These are phyloP conservation scores for Ectemnius lituratus DNA, from an alignment of 2,888 invertebrate genomes.

Conservation along the genomic window DNA sequence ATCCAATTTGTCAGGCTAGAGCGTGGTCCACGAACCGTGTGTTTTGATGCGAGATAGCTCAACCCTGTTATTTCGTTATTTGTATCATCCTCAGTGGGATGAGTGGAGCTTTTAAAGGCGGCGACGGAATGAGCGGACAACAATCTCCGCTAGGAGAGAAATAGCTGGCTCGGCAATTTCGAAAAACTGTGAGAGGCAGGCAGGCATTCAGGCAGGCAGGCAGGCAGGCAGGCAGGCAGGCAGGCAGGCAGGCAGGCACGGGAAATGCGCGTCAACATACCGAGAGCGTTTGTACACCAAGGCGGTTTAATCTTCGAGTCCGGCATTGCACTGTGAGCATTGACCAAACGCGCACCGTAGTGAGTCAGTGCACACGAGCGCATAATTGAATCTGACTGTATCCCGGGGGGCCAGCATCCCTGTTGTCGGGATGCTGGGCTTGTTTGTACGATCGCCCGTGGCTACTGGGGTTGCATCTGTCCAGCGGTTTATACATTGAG, in stretches of 20 bases:
- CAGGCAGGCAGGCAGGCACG: too few relatives aligned
- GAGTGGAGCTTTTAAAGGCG: background rate
- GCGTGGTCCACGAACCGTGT: background rate
- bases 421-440: conserved; percentile 27
- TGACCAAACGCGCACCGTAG: conserved; percentile 30
- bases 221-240: too few relatives aligned
- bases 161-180: background rate
- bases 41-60: conserved; percentile 14
- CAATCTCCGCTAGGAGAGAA: background rate
- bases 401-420: conserved; percentile 22
- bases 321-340: conserved; percentile 14
- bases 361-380: conserved; percentile 37
- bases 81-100: background rate
- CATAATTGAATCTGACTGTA: conserved; percentile 48
- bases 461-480: too few relatives aligned
- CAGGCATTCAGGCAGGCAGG: too few relatives aligned
- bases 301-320: conserved; percentile 36
- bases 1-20: conserved; percentile 17
- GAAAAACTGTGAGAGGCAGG: too few relatives aligned
- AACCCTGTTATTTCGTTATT: conserved; percentile 20
- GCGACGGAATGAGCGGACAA: background rate
- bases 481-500: too few relatives aligned
- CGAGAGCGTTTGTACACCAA: too few relatives aligned
- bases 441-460: conserved; percentile 37
- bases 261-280: too few relatives aligned